Evolutionary conservation across 1,140 invertebrate species (phyloP).

Genomic region (Antheraea pernyi): DNA sequence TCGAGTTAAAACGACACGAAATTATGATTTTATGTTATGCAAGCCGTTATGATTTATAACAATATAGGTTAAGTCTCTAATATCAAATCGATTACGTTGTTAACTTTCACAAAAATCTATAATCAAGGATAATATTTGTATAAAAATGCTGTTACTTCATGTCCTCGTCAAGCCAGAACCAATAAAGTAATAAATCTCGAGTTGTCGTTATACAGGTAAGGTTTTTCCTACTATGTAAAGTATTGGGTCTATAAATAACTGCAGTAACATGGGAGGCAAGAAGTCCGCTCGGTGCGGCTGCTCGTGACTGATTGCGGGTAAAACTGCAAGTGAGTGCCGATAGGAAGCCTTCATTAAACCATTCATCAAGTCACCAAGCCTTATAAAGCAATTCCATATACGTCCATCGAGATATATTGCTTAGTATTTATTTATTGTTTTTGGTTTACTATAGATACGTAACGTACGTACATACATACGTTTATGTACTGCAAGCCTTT

Average conservation of each 20-base stretch:
- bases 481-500: too few relatives aligned
- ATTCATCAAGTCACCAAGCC: slow-evolving; percentile 54
- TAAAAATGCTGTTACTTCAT: not conserved
- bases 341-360: slow-evolving; percentile 66
- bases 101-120: too few relatives aligned
- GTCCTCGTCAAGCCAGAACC: slow-evolving; percentile 36
- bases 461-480: too few relatives aligned
- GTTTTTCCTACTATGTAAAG: slow-evolving; percentile 46
- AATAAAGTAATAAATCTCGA: slow-evolving; percentile 49
- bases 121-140: too few relatives aligned
- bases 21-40: too few relatives aligned
- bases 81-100: too few relatives aligned
- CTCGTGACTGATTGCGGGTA: slow-evolving; percentile 56
- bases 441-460: not conserved
- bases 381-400: slow-evolving; percentile 12
- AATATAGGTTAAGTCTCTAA: too few relatives aligned
- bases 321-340: slow-evolving; percentile 54
- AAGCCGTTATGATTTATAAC: too few relatives aligned
- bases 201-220: slow-evolving; percentile 39
- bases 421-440: not conserved
- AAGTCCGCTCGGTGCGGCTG: slow-evolving; percentile 44
- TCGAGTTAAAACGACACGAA: too few relatives aligned
- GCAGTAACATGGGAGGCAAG: slow-evolving; percentile 42
- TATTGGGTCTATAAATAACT: slow-evolving; percentile 72
- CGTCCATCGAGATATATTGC: not conserved